These are phyloP conservation scores for Seira sanloemensis DNA, from an alignment of 2,888 invertebrate genomes.

Conservation along the genomic window DNA sequence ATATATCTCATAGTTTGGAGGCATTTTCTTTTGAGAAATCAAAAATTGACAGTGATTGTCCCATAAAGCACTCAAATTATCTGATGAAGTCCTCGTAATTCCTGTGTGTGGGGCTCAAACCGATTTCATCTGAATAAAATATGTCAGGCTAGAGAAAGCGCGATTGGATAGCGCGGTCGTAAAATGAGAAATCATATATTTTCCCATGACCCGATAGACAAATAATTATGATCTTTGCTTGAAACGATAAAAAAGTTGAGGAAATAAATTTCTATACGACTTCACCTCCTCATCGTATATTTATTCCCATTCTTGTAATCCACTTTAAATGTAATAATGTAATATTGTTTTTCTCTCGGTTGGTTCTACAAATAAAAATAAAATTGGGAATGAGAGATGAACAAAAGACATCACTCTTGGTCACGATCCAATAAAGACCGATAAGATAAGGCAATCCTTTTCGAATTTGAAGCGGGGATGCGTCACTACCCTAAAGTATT, in stretches of 20 bases:
- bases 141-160: constrained; percentile 54
- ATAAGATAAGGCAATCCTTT: constrained; percentile 1
- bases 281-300: not conserved
- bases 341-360: too few relatives aligned
- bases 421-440: constrained; percentile 55
- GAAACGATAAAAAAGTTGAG: not conserved
- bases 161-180: constrained; percentile 41
- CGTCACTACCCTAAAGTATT: not conserved
- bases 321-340: too few relatives aligned
- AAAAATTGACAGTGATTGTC: constrained; percentile 45
- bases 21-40: constrained; percentile 11
- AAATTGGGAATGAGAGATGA: not conserved
- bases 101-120: too few relatives aligned
- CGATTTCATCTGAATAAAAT: not conserved
- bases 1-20: not conserved
- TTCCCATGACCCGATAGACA: constrained; percentile 57
- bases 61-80: constrained; percentile 54
- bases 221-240: constrained; percentile 20
- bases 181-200: constrained; percentile 30
- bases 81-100: constrained; percentile 31
- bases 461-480: constrained; percentile 24
- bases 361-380: not conserved
- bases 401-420: not conserved
- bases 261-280: not conserved
- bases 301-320: too few relatives aligned